These are phyloP conservation scores for Microtus montanus DNA, from an alignment of 2,113 vertebrate species.

Conservation along the genomic window DNA sequence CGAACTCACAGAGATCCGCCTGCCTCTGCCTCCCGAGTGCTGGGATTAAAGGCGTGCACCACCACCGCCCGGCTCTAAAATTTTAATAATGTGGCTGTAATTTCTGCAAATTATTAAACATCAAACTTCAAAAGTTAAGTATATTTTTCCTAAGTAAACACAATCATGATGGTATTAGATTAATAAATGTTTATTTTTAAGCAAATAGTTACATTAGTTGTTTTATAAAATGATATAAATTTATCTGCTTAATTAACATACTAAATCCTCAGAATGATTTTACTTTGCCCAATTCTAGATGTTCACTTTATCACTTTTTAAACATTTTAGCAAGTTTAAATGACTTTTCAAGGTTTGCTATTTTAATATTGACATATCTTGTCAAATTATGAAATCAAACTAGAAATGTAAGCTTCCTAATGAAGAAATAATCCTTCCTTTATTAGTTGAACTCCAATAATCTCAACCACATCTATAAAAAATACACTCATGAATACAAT, in stretches of 20 bases:
- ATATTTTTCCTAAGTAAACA: slow-evolving; percentile 49
- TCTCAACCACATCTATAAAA: neutral
- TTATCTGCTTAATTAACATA: neutral
- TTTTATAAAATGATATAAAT: slow-evolving; percentile 48
- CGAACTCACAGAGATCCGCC: too few species aligned
- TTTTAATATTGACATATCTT: neutral
- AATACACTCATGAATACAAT: neutral
- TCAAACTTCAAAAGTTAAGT: neutral
- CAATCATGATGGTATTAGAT: slow-evolving; percentile 43
- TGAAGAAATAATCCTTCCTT: neutral
- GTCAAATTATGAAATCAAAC: neutral
- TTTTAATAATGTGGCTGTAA: neutral
- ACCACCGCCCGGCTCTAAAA: neutral
- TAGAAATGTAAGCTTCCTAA: neutral
- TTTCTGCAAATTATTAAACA: neutral
- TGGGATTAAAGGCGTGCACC: too few species aligned
- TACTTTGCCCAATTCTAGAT: neutral
- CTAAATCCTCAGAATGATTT: neutral
- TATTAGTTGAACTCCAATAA: neutral
- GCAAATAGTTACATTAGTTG: slow-evolving; percentile 50
- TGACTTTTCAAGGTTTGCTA: neutral
- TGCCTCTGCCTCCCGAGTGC: too few species aligned
- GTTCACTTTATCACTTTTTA: neutral
- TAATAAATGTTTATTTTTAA: slow-evolving; percentile 70
- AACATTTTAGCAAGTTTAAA: neutral